These are phyloP conservation scores for Cetoscarus ocellatus DNA, from an alignment of 2,797 vertebrate species.

Conservation along the genomic window DNA sequence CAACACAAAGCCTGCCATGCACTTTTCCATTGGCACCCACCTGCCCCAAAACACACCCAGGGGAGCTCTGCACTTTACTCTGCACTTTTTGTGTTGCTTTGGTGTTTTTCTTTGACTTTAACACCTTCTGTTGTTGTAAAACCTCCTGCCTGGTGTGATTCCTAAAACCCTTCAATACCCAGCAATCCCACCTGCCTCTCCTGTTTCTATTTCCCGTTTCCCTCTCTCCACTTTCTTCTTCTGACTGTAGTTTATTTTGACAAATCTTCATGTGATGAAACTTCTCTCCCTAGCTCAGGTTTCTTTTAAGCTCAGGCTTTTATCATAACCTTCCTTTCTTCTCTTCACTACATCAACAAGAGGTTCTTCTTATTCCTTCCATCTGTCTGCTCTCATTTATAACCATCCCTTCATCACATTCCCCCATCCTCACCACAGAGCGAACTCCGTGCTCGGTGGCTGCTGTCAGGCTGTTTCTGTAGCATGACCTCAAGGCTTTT, in stretches of 20 bases:
- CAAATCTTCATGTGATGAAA: constrained; percentile 17
- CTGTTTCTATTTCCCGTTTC: not conserved
- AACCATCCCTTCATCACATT: constrained; percentile 3
- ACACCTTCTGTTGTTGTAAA: constrained; percentile 49
- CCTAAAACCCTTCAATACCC: constrained; percentile 41
- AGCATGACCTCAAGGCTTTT: constrained; percentile 86
- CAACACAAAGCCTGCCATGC: not conserved
- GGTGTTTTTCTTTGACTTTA: constrained; percentile 41
- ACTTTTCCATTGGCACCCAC: not conserved
- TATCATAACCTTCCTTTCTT: not conserved
- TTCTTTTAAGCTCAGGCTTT: constrained; percentile 18
- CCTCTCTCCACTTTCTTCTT: constrained; percentile 31
- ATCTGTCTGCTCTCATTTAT: not conserved
- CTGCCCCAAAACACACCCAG: not conserved
- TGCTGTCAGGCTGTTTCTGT: constrained; percentile 85
- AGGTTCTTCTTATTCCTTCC: not conserved
- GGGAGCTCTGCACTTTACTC: not conserved
- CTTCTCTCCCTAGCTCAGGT: constrained; percentile 2
- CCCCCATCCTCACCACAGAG: constrained; percentile 84
- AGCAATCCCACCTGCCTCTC: constrained; percentile 18
- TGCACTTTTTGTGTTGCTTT: not conserved
- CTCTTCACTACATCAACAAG: not conserved
- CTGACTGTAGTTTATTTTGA: constrained; percentile 28
- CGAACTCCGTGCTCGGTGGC: constrained; percentile 81
- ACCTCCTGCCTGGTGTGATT: constrained; percentile 48